phyloP scores from a whole-genome alignment of 2,113 vertebrate genomes.

The Ophthalmolycus amberensis region DNA sequence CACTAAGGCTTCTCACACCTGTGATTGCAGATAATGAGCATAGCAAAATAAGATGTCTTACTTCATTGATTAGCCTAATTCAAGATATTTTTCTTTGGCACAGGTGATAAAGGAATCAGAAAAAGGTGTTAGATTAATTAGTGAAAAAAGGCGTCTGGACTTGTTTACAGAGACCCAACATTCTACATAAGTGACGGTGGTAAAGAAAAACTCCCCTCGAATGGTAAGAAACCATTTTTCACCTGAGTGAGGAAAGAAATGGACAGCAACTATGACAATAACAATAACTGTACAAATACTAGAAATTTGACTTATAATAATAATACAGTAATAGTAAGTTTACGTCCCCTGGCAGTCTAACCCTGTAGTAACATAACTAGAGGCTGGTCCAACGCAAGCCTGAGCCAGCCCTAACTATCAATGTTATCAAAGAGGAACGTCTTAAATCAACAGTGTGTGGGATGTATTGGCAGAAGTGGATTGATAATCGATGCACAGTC shows the following conservation, averaged over 20 bases:
- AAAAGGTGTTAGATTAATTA: slow-evolving; percentile 22
- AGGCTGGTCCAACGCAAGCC: neutral
- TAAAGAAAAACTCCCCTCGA: neutral
- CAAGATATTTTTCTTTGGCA: slow-evolving; percentile 25
- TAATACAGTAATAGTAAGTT: neutral
- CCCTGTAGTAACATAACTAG: neutral
- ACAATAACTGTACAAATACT: neutral
- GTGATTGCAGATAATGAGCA: slow-evolving; percentile 76
- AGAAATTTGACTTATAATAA: neutral
- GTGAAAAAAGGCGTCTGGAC: neutral
- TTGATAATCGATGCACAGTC: slow-evolving; percentile 39
- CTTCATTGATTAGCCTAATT: slow-evolving; percentile 69
- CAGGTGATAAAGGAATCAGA: slow-evolving; percentile 44
- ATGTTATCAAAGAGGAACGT: neutral
- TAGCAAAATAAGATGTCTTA: slow-evolving; percentile 57
- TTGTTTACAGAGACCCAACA: neutral
- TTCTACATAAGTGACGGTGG: neutral
- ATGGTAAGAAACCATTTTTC: neutral
- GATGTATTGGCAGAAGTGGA: neutral
- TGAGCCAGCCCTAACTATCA: neutral
- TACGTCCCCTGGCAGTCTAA: neutral
- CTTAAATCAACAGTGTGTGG: neutral
- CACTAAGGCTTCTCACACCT: slow-evolving; percentile 67
- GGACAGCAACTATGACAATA: neutral
- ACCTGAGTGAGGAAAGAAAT: neutral